Evolutionary conservation across 2,888 invertebrate species (phyloP), one percentile per base, ranked within the genome.

Genomic region (Drosophila recens): DNA sequence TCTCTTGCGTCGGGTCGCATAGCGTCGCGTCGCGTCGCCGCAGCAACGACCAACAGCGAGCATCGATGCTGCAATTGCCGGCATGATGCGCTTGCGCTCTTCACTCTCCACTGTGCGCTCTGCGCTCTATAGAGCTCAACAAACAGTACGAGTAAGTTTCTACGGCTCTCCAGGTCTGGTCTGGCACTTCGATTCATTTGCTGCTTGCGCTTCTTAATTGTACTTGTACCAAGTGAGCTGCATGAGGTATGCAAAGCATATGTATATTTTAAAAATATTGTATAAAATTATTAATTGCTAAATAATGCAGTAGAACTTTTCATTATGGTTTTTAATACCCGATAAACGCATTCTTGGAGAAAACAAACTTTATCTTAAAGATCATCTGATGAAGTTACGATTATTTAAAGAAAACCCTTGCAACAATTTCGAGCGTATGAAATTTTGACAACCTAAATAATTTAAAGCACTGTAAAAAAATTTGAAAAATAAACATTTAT

Each of bases 1-100:
- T 43, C 56, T 56, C 43, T 45, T 43, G 63, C 64, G 59, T 11
- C 43, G 11, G 10, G 42, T 15, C 23, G 23, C 23, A 23, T 23
- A 20, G 1, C 3, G 27, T 0, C 3, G 42, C 20, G 17, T 43
- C 20, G 43, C 43, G 20, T 56, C 59, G 59, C 52, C 72, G 64
- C 69, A 59, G 75, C 62, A 42, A n/a, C 72, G 56, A 59, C 43
- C 52, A 54, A 59, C 67, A 71, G 57, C 40, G 63, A 71, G 52
- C 68, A 63, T 45, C 42, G 49, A 58, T 57, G 36, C 48, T 51
- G 53, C 40, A 43, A 40, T 34, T 61, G 52, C 72, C 56, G 59
- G 48, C 51, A 57, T 51, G 45, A 79, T 65, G 75, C 79, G 79
- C 75, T 58, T 79, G 75, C 79, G 76, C 75, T 66, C 45, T 38